Evolutionary conservation across 2,888 invertebrate genomes (phyloP), one percentile per base, ranked within the genome.

Genomic region (Mesorhabditis spiculigera): DNA sequence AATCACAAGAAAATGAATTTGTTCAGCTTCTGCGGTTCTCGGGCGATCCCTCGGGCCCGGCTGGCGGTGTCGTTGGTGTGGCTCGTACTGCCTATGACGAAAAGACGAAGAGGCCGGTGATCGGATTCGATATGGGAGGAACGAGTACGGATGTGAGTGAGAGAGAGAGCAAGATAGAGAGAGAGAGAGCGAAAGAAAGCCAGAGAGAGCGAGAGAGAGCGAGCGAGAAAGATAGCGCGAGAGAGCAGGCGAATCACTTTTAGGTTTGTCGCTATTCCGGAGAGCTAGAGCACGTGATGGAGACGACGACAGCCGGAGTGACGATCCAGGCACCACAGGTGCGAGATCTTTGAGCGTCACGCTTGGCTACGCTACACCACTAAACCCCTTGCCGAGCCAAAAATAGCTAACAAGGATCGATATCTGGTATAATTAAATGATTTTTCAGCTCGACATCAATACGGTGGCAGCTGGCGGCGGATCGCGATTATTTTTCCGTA

Each of bases 381-480:
- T 50, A n/a, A 13, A 50, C 10, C 58, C n/a, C 58, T 50, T 50
- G 58, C n/a, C 1, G 3, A 50, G 58, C n/a, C 58, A 50, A 50
- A 28, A n/a, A 50, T 50, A 10, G n/a, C 58, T 1, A 13, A 13
- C 58, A 50, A 50, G 58, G 8, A 13, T 50, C 28, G 28, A 28
- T 28, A 28, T 28, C 28, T 3, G 28, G 28, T 28, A 28, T 28
- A 28, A 28, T 66, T 3, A 10, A 10, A 28, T 10, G 13, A 10
- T 3, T 70, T 86, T 86, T 13, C 85, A 91, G 90, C 82, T 91
- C 88, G 96, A 98, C 87, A 93, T 98, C 68, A 95, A 95, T 87
- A 98, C 98, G 0, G 97, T 98, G 4, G 98, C 98, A 10, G 98
- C 98, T 0, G 94, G 98, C 5, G 98, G 98, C 3, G 98, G 98